Evolutionary conservation across 2,797 vertebrate species (phyloP).

Genomic region (Hippopotamyrus pictus): DNA sequence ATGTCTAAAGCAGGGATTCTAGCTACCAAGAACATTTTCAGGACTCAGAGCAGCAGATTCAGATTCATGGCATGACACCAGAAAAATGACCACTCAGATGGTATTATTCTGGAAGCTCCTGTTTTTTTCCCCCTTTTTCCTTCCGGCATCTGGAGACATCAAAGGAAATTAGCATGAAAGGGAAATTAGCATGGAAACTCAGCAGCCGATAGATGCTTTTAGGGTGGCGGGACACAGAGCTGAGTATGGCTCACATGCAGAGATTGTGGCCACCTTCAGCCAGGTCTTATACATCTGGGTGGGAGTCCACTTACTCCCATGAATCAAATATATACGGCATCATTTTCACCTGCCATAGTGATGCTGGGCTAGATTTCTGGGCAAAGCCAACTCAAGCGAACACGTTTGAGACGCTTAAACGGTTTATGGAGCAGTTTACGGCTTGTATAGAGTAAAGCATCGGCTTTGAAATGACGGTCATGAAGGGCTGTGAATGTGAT

Average conservation of each 20-base stretch:
- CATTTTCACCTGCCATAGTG: not conserved
- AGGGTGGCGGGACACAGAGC: not conserved
- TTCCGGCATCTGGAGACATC: not conserved
- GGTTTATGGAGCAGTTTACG: constrained; percentile 25
- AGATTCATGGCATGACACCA: not conserved
- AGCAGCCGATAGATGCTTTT: not conserved
- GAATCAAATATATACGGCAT: not conserved
- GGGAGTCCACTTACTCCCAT: not conserved
- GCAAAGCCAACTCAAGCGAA: not conserved
- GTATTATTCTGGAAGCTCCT: not conserved
- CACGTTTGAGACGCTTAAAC: not conserved
- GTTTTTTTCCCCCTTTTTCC: not conserved
- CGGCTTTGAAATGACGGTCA: constrained; percentile 30
- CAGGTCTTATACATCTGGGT: constrained; percentile 12
- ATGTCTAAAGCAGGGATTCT: not conserved
- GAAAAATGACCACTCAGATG: not conserved
- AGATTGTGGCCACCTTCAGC: constrained; percentile 8
- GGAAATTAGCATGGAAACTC: not conserved
- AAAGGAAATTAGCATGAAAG: not conserved
- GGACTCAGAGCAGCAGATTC: not conserved
- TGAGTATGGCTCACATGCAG: not conserved
- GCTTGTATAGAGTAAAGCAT: constrained; percentile 38
- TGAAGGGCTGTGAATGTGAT: constrained; percentile 31
- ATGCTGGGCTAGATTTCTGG: not conserved
- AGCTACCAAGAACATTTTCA: not conserved